Conservation (phyloP, 1,140 invertebrate species). For the Belonocnema kinseyi region DNA sequence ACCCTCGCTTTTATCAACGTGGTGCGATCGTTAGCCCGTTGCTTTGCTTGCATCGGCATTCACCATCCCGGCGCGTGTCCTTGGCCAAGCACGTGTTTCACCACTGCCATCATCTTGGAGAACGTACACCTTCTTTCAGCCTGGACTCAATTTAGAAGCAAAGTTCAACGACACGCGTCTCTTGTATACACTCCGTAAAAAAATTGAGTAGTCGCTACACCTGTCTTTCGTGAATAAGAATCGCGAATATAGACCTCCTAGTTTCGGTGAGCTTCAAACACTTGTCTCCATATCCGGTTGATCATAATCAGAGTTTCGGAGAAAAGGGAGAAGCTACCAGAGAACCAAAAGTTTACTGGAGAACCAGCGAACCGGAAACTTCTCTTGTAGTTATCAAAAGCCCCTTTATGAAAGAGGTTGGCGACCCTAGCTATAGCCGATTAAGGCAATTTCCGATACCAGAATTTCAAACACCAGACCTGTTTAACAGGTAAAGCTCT, state of each 20-base stretch:
- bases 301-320: no score
- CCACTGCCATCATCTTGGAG: constrained; percentile 8
- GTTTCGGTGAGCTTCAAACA: neutral
- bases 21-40: constrained; percentile 41
- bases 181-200: neutral
- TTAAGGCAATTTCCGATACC: neutral
- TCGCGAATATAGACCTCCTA: neutral
- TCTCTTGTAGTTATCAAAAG: neutral
- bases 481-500: constrained; percentile 13
- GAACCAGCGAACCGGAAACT: neutral
- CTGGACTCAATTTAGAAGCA: neutral
- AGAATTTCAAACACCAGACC: neutral
- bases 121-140: neutral
- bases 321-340: neutral
- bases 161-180: constrained; percentile 22
- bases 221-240: constrained; percentile 7
- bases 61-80: neutral
- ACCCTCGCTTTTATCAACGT: constrained; percentile 22
- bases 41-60: neutral
- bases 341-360: neutral
- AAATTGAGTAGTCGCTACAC: neutral
- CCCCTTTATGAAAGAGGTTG: constrained; percentile 8
- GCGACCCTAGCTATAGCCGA: neutral
- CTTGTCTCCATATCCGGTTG: neutral
- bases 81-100: constrained; percentile 7